Evolutionary conservation across 2,797 vertebrate species (phyloP).

Genomic region (Leontocebus nigricollis): DNA sequence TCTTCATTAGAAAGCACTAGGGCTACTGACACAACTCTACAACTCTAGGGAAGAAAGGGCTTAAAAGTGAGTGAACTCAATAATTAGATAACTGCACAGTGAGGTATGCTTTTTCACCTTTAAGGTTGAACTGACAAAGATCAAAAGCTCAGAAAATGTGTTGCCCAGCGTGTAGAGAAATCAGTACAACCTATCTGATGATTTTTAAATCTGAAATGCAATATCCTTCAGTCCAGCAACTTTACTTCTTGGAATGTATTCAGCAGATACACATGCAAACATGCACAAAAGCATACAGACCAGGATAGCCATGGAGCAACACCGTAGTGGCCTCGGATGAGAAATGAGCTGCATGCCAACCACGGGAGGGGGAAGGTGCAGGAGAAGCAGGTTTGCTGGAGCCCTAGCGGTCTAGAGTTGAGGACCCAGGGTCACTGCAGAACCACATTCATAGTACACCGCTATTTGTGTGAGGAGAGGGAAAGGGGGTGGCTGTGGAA

Average conservation of each 20-base stretch:
- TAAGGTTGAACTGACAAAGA: neutral
- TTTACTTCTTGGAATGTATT: neutral
- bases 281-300: neutral
- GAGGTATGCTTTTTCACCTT: neutral
- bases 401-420: accelerated
- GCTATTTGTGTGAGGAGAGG: neutral
- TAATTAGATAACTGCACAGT: neutral
- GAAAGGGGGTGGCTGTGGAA: accelerated
- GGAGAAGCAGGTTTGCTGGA: neutral
- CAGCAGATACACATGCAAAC: neutral
- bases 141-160: neutral
- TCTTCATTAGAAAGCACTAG: neutral
- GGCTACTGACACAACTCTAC: neutral
- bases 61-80: neutral
- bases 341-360: neutral
- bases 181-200: no score
- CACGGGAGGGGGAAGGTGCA: neutral
- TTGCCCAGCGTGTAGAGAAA: neutral
- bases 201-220: neutral
- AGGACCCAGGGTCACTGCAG: neutral
- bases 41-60: neutral
- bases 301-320: neutral
- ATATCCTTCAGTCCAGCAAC: neutral
- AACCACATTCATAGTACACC: accelerated
- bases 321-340: neutral